A percentile compares a stretch with the other conserved stretches of the same genome.
phyloP scores from a whole-genome alignment of 2,888 invertebrate genomes.

The Drosophila gaucha region DNA sequence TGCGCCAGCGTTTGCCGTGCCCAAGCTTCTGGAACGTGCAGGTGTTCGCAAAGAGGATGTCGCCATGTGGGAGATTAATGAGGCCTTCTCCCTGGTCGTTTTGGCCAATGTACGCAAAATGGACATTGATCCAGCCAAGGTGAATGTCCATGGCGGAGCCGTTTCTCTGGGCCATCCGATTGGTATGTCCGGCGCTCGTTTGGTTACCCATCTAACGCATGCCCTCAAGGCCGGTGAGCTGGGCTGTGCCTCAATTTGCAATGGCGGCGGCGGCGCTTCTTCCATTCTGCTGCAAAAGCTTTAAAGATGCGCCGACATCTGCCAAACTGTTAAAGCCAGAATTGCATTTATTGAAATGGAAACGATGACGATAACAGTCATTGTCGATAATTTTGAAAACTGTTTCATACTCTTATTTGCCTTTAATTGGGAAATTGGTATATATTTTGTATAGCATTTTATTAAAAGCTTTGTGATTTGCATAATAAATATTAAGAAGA shows the following conservation, averaged over 20 bases:
- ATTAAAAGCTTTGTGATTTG: conserved; percentile 42
- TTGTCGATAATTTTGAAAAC: conserved; percentile 1
- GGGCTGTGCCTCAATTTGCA: conserved; percentile 98
- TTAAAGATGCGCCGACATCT: conserved; percentile 86
- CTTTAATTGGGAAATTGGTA: too few species aligned
- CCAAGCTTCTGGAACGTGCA: conserved; percentile 92
- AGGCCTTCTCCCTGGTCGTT: conserved; percentile 98
- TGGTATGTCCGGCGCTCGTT: conserved; percentile 99
- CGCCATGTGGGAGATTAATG: conserved; percentile 98
- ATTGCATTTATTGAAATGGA: conserved; percentile 66
- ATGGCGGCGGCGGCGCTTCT: conserved; percentile 98
- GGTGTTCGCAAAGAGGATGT: conserved; percentile 95
- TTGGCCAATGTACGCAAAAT: conserved; percentile 95
- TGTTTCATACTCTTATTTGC: background rate
- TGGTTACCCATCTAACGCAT: conserved; percentile 96
- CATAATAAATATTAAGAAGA: conserved; percentile 49
- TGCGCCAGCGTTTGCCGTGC: conserved; percentile 96
- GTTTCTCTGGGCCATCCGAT: conserved; percentile 99
- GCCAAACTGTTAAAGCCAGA: conserved; percentile 54
- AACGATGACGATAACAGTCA: conserved; percentile 16
- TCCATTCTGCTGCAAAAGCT: conserved; percentile 97
- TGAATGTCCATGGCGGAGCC: conserved; percentile 98
- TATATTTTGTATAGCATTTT: conserved; percentile 33
- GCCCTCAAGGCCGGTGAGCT: conserved; percentile 95
- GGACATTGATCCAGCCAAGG: conserved; percentile 93